Evolutionary conservation across 1,140 invertebrate genomes (phyloP), one percentile per base, ranked within the genome.

Genomic region (Episyrphus balteatus): DNA sequence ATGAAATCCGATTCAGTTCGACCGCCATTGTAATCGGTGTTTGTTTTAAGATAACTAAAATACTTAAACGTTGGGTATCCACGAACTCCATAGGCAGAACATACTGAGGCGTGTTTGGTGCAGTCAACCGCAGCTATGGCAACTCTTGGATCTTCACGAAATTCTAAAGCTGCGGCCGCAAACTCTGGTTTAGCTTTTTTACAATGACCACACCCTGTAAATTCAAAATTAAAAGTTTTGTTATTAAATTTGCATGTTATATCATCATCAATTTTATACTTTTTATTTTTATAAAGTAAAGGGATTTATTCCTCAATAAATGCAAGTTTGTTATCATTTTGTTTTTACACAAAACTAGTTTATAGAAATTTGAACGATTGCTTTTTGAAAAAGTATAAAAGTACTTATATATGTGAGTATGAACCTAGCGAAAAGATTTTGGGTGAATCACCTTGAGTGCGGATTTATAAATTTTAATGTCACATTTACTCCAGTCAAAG

Each of bases 41-140:
- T 66, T 12, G 73, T 69, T 66, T 84, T 88, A 57, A 87, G 84
- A 53, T 80, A 86, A 54, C 82, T 87, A 62, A 88, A 92, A 69
- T 92, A 91, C 61, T 86, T 84, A 47, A 92, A 79, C 1, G 88
- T 91, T 3, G 90, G 90, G 70, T 90, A 93, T 6, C 88, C 88
- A 46, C 75, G 81, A 0, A 92, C 81, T 51, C 85, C 80, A 62
- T 87, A 75, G 9, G 72, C 69, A 34, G 69, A 73, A 58, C 90
- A 93, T 0, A 88, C 52, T 1, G 69, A 57, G 32, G 71, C 66
- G 39, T 83, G 69, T 26, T 71, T 64, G 2, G 88, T 92, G 59
- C 89, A 93, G 69, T 92, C 89, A 1, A 92, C 78, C 11, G 88
- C 90, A 5, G 77, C 85, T 68, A 90, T 86, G 13, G 80, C 77